Conservation (phyloP, 2,113 vertebrate species). For the Chlorodrepanis virens region DNA sequence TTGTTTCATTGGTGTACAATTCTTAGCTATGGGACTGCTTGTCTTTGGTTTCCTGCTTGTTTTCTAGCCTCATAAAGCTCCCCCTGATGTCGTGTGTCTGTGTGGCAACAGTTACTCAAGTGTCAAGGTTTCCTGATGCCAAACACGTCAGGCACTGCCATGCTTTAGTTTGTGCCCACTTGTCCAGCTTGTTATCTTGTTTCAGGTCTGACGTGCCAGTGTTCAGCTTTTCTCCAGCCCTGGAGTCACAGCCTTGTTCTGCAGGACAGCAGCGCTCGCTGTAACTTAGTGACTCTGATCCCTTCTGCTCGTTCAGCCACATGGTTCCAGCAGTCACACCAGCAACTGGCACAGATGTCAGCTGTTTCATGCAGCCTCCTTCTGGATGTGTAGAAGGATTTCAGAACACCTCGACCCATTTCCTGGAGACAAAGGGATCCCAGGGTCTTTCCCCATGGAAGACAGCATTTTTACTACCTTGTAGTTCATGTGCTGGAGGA, state of each 20-base stretch:
- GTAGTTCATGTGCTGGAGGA: background rate
- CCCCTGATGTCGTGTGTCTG: background rate
- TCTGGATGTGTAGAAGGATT: background rate
- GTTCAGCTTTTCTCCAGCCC: background rate
- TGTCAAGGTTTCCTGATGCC: background rate
- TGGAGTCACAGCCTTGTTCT: background rate
- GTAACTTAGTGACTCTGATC: background rate
- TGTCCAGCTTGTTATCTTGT: background rate
- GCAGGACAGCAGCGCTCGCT: background rate
- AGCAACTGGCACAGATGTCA: background rate
- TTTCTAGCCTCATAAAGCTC: background rate
- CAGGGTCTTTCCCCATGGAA: background rate
- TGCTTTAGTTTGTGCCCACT: background rate
- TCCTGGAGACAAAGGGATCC: background rate
- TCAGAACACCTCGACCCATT: background rate
- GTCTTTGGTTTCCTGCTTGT: background rate
- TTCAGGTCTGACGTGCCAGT: background rate
- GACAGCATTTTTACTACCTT: background rate
- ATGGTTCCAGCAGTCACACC: background rate
- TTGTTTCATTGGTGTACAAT: background rate
- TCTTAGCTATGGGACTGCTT: background rate
- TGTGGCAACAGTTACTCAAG: background rate
- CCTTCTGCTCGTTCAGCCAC: background rate
- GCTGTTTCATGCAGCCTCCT: background rate
- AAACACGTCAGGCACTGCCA: background rate